phyloP scores from a whole-genome alignment of 2,113 vertebrate species.

The Pampusana beccarii region DNA sequence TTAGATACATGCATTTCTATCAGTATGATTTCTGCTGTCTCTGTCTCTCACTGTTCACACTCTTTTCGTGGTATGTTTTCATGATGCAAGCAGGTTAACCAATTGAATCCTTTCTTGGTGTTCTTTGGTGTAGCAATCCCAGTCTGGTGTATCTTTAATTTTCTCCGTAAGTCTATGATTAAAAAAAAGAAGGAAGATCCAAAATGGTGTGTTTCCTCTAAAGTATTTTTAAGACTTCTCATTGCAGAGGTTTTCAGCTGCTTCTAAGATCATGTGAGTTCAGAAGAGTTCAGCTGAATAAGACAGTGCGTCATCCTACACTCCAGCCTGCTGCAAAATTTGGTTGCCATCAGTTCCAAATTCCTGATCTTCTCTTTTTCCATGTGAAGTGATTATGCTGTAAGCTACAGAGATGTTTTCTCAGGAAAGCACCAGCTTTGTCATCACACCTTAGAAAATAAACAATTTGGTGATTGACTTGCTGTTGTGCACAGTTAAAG shows the following conservation, averaged over 20 bases:
- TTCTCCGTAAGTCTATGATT: neutral
- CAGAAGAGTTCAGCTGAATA: neutral
- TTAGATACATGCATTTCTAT: neutral
- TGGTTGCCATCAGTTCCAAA: neutral
- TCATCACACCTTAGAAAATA: neutral
- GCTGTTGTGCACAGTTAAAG: neutral
- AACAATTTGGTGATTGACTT: neutral
- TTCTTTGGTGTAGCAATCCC: neutral
- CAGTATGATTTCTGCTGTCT: neutral
- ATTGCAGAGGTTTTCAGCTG: neutral
- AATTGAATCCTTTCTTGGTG: neutral
- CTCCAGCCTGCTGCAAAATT: neutral
- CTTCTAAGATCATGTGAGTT: neutral
- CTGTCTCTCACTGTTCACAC: neutral
- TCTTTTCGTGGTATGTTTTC: neutral
- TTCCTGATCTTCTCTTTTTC: neutral
- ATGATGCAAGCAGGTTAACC: neutral
- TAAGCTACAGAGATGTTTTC: neutral
- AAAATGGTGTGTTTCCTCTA: neutral
- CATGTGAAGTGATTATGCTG: neutral
- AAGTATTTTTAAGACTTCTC: neutral
- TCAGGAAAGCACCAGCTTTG: neutral
- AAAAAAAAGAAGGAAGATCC: neutral
- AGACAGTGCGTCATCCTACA: neutral
- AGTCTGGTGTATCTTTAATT: neutral